phyloP scores from a whole-genome alignment of 2,797 vertebrate species.

The Peromyscus attwateri region DNA sequence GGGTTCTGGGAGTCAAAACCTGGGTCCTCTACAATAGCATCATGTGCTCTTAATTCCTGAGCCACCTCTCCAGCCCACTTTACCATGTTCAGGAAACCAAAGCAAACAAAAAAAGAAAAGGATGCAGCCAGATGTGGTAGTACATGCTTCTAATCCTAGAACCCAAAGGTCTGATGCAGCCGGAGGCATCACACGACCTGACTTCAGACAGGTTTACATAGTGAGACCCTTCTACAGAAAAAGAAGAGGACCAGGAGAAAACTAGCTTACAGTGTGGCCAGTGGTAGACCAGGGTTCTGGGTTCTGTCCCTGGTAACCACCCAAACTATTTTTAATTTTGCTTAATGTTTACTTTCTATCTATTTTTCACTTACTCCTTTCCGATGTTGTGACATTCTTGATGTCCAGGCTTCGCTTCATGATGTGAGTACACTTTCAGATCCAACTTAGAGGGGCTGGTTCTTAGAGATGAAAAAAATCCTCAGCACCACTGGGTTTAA shows the following conservation, averaged over 20 bases:
- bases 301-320: not conserved
- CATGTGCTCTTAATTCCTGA: not conserved
- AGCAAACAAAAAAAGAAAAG: not conserved
- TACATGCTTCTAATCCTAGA: not conserved
- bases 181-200: not conserved
- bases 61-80: not conserved
- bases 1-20: not conserved
- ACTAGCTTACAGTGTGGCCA: not conserved
- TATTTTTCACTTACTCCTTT: not conserved
- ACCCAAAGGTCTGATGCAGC: not conserved
- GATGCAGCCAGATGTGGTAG: not conserved
- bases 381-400: not conserved
- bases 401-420: not conserved
- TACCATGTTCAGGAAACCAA: not conserved
- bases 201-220: not conserved
- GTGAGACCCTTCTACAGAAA: not conserved
- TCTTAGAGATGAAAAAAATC: not conserved
- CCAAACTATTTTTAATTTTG: not conserved
- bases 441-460: not conserved
- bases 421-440: not conserved
- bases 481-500: not conserved
- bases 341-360: not conserved
- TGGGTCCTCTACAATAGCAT: not conserved
- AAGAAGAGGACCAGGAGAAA: rapidly evolving
- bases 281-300: not conserved